Conservation (phyloP, 2,113 vertebrate genomes). For the Hiodon tergisus region DNA sequence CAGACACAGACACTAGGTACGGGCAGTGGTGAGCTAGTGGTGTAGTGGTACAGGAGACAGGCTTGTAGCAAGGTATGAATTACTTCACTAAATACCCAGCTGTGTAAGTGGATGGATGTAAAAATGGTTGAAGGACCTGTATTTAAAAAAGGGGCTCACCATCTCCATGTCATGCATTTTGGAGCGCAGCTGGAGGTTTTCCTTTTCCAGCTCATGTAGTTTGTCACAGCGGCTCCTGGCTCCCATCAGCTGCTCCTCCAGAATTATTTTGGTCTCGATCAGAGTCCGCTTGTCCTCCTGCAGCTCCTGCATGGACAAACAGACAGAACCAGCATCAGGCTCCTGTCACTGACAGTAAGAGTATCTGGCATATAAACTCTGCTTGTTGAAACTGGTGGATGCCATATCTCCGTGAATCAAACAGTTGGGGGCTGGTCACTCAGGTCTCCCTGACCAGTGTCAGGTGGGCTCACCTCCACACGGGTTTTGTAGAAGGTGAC, state of each 20-base stretch:
- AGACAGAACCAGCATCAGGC: background rate
- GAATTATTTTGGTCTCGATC: conserved; percentile 91
- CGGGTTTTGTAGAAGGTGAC: conserved; percentile 96
- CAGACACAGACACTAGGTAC: background rate
- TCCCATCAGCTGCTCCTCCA: conserved; percentile 89
- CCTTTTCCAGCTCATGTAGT: conserved; percentile 91
- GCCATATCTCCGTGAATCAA: too few species aligned
- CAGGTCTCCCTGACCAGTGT: background rate
- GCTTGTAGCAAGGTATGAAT: too few species aligned
- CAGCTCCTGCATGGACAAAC: conserved; percentile 72
- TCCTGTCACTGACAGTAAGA: background rate
- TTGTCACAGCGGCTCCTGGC: conserved; percentile 86
- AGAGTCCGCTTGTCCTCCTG: conserved; percentile 97
- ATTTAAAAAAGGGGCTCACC: conserved; percentile 55
- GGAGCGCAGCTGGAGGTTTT: conserved; percentile 89
- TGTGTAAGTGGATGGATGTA: too few species aligned
- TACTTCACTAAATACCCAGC: too few species aligned
- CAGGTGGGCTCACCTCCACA: conserved; percentile 71
- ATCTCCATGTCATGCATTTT: conserved; percentile 94
- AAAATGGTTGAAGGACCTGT: background rate
- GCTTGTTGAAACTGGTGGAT: too few species aligned
- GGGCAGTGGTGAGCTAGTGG: too few species aligned
- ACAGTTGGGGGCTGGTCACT: background rate
- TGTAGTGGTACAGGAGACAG: too few species aligned
- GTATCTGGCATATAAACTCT: background rate